phyloP scores from a whole-genome alignment of 2,113 vertebrate genomes.

The Cygnus atratus region DNA sequence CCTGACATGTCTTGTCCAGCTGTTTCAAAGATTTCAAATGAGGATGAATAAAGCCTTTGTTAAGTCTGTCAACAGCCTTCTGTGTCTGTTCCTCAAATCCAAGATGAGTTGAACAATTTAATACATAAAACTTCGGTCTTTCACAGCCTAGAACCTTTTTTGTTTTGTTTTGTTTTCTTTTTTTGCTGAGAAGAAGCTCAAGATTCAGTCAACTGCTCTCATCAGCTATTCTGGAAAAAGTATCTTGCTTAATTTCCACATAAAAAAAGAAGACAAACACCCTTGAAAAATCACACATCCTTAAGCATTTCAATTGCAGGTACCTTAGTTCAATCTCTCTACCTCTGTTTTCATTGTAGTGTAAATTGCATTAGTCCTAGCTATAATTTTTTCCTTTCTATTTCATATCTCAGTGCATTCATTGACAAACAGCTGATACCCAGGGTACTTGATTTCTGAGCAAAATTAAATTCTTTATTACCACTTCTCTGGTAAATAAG shows the following conservation, averaged over 20 bases:
- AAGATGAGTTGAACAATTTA: neutral
- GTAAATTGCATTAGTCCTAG: neutral
- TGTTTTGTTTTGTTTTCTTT: too few relatives aligned
- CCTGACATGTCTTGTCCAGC: neutral
- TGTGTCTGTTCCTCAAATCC: neutral
- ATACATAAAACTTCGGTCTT: neutral
- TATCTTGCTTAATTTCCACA: neutral
- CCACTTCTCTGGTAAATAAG: neutral
- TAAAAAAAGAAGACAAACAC: conserved; percentile 3
- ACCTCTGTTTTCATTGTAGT: neutral
- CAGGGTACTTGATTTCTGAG: neutral
- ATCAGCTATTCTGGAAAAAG: neutral
- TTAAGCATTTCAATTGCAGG: neutral
- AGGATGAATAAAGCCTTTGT: neutral
- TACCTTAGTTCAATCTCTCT: neutral
- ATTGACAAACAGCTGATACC: neutral
- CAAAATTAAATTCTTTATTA: neutral
- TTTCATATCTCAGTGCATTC: neutral
- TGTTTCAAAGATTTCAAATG: neutral
- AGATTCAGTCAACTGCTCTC: neutral
- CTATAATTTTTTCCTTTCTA: neutral
- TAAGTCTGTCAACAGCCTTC: neutral
- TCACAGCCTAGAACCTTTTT: neutral
- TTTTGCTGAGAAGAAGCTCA: neutral
- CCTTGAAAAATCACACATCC: neutral